These are phyloP conservation scores for Staurois parvus DNA, from an alignment of 2,797 vertebrate species.

Conservation along the genomic window DNA sequence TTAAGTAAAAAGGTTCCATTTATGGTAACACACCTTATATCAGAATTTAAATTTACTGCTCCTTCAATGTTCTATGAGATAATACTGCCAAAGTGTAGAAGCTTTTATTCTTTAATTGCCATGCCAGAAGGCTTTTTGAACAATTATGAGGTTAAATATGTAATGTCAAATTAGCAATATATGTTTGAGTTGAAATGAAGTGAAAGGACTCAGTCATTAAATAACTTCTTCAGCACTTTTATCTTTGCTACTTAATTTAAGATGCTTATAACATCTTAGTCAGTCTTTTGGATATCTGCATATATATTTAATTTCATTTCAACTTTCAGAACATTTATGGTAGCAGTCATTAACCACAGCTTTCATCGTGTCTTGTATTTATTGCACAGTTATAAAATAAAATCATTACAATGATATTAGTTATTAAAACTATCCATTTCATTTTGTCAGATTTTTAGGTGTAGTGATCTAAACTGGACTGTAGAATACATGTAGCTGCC, in stretches of 20 bases:
- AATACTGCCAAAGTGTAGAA: constrained; percentile 31
- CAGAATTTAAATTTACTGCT: constrained; percentile 37
- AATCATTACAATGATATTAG: constrained; percentile 2
- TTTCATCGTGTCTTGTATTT: background rate
- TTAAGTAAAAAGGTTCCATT: background rate
- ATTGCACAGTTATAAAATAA: background rate
- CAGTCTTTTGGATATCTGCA: background rate
- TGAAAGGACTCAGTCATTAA: constrained; percentile 7
- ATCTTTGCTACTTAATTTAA: constrained; percentile 31
- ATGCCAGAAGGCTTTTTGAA: constrained; percentile 38
- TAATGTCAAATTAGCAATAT: constrained; percentile 40
- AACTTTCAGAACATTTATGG: background rate
- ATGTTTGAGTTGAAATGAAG: constrained; percentile 15
- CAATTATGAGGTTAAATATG: constrained; percentile 46
- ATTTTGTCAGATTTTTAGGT: background rate
- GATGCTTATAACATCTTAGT: background rate
- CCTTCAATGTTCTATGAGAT: constrained; percentile 27
- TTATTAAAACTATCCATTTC: background rate
- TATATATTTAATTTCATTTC: background rate
- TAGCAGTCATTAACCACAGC: background rate
- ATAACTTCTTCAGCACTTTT: constrained; percentile 10
- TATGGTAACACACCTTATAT: background rate
- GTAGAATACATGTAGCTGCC: no score
- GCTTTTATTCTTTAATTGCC: constrained; percentile 32
- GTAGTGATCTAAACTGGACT: background rate